phyloP scores from a whole-genome alignment of 2,888 invertebrate genomes.

The Drosophila neoperkinsi region DNA sequence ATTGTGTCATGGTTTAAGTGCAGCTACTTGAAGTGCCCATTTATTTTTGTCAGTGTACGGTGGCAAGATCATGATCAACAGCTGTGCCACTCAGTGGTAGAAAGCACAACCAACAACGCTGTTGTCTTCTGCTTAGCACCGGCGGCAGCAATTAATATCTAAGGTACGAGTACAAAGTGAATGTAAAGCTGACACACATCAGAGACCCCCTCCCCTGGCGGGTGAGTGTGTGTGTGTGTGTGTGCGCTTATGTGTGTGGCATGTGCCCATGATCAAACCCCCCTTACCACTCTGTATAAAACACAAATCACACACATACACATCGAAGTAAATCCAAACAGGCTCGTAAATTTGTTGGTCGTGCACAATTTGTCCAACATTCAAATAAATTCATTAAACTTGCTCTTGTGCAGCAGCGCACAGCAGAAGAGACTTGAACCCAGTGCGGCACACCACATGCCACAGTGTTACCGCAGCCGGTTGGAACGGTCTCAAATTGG shows the following conservation, averaged over 20 bases:
- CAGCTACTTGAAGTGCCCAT: too few species aligned
- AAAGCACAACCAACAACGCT: constrained; percentile 46
- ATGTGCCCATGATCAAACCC: constrained; percentile 40
- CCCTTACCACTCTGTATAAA: not conserved
- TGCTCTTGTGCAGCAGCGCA: constrained; percentile 46
- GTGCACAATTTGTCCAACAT: constrained; percentile 81
- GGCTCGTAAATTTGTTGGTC: constrained; percentile 78
- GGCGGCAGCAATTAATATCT: constrained; percentile 73
- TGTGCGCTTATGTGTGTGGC: constrained; percentile 22
- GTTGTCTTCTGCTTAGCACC: constrained; percentile 35
- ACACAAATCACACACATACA: constrained; percentile 3
- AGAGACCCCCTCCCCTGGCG: constrained; percentile 7
- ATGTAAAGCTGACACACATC: constrained; percentile 79
- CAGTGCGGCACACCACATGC: constrained; percentile 9
- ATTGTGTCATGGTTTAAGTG: not conserved
- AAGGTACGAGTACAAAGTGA: constrained; percentile 75
- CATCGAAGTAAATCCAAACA: constrained; percentile 47
- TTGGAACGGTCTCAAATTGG: constrained; percentile 42
- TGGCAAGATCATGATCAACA: constrained; percentile 29
- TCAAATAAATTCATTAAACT: constrained; percentile 81
- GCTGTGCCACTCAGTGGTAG: constrained; percentile 42
- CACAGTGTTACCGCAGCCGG: constrained; percentile 59
- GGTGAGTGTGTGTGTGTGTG: constrained; percentile 6
- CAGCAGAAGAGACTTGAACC: constrained; percentile 53
- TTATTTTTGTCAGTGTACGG: constrained; percentile 4